Evolutionary conservation across 2,113 vertebrate species (phyloP).

Genomic region (Hemicordylus capensis): DNA sequence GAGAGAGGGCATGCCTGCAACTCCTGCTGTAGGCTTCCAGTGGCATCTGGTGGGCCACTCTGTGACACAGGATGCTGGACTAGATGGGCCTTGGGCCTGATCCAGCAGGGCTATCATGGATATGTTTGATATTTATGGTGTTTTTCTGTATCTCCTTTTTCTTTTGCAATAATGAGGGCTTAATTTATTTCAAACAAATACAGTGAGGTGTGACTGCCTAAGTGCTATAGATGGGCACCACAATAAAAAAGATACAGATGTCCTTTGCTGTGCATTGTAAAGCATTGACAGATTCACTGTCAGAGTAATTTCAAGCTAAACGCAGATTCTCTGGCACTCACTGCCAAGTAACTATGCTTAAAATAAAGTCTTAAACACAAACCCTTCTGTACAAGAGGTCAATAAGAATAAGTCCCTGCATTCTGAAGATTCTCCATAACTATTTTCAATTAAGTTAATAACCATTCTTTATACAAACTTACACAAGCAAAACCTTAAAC

Average conservation of each 20-base stretch:
- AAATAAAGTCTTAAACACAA: not conserved
- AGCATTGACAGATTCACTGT: constrained; percentile 44
- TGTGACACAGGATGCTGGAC: no score
- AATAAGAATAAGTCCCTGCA: not conserved
- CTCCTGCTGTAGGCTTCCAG: no score
- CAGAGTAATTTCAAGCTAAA: constrained; percentile 9
- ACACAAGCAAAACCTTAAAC: not conserved
- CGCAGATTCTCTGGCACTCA: constrained; percentile 11
- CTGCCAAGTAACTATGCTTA: not conserved
- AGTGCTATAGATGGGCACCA: constrained; percentile 20
- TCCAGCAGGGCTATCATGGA: no score
- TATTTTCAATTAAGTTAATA: not conserved
- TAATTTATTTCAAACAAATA: constrained; percentile 28
- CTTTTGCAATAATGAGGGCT: not conserved
- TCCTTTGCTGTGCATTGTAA: constrained; percentile 44
- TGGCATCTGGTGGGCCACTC: no score
- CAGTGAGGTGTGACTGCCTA: not conserved
- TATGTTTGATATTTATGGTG: no score
- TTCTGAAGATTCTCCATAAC: not conserved
- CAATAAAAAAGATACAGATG: constrained; percentile 57
- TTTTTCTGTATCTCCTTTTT: not conserved
- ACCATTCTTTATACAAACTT: not conserved
- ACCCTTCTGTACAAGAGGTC: not conserved
- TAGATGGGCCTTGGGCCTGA: no score
- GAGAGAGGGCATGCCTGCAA: no score